Evolutionary conservation across 2,797 vertebrate species (phyloP), one percentile per base, ranked within the genome.

Genomic region (Pyrocephalus nanus): DNA sequence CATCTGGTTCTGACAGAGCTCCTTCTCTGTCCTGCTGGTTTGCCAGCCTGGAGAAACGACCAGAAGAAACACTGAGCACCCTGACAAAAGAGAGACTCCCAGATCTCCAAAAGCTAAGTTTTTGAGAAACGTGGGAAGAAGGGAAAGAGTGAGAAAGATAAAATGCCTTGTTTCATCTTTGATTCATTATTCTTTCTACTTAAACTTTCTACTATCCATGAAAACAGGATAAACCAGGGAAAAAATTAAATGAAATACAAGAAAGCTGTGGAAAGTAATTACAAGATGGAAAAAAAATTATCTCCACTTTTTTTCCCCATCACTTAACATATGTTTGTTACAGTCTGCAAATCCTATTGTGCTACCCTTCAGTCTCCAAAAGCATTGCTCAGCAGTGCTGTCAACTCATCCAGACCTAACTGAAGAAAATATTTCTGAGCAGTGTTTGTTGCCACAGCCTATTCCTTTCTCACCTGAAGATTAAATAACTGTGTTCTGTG

Each of bases 1-100:
- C 98, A 97, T 99, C 99, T 7, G 98, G 99, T 97, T 99, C 99
- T 54, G 98, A 98, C 96, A 99, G 97, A 26, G 99, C 99, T 62
- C 99, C 99, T 93, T 99, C 99, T 94, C 97, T 98, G 96, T 99
- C 99, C 92, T 99, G 99, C 95, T 99, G 99, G 97, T 99, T 99
- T 88, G 99, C 99, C 76, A 99, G 97, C 67, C 99, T 99, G 79
- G 88, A 90, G 83, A 82, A 79, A 47, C 82, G 15, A 94, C 19
- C 21, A 70, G 47, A 88, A 73, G 15, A 67, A 92, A 78, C 36
- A 69, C n/a, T 95, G 34, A 43, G 25, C 29, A 83, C 26, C 22
- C 21, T 71, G 22, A 53, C 10, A 50, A 3, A 11, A 34, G 47
- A 79, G 16, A 57, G 51, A 30, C 20, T 53, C 51, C 51, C 15